Evolutionary conservation across 2,888 invertebrate genomes (phyloP).

Genomic region (Stenodema calcarata): DNA sequence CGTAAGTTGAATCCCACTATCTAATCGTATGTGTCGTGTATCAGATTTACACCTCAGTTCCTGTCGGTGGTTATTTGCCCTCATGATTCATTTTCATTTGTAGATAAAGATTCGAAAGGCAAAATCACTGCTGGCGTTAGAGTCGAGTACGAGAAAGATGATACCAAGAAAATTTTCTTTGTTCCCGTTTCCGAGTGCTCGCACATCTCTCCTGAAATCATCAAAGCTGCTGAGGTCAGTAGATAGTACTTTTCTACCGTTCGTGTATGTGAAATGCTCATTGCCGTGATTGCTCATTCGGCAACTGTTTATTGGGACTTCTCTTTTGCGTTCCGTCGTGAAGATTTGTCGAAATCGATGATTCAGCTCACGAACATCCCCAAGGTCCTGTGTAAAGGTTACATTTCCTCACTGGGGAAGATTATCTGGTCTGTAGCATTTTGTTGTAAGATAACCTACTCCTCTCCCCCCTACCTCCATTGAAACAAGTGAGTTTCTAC

Average conservation of each 20-base stretch:
- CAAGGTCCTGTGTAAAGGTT: too few species aligned
- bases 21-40: neutral
- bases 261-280: too few species aligned
- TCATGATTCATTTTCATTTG: neutral
- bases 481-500: neutral
- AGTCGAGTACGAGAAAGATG: constrained; percentile 28
- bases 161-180: constrained; percentile 3
- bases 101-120: constrained; percentile 21
- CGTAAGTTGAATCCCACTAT: neutral
- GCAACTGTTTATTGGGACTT: too few species aligned
- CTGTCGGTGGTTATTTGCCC: neutral
- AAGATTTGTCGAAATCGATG: too few species aligned
- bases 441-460: too few species aligned
- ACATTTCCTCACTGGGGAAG: too few species aligned
- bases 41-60: neutral
- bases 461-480: neutral
- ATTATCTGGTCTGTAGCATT: too few species aligned
- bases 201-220: constrained; percentile 29
- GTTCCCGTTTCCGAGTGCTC: constrained; percentile 26
- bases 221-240: constrained; percentile 42
- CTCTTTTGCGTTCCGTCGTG: too few species aligned
- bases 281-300: too few species aligned
- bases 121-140: constrained; percentile 19
- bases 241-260: too few species aligned
- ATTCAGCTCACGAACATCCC: too few species aligned